Base-by-base conservation (phyloP, 2,888 invertebrate genomes). In the Polymixis flavicincta region DNA sequence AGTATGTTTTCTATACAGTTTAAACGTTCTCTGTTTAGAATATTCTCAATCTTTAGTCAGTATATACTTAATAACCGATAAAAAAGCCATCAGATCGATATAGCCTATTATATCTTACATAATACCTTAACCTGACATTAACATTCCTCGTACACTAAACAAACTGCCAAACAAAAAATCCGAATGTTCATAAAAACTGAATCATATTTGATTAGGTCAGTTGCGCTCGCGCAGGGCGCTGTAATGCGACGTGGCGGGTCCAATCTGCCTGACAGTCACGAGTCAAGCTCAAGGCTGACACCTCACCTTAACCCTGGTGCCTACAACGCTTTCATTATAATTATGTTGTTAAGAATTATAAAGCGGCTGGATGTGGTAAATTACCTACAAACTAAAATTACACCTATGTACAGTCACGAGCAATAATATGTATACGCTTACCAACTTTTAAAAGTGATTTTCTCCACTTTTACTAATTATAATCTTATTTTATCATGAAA, bases 231-330 rank as follows among this genome's bases (percentile, higher is more conserved):
- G 80, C 71, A 66, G 76, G 67, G 80, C 86, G 73, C 74, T 85
- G 88, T 90, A 86, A 88, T 86, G 85, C 84, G 86, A 89, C 82
- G 84, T 90, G 91, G 92, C 90, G 82, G 85, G 78, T 90, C 87
- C 83, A 88, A 89, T 89, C 83, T 79, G 80, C 87, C 73, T 86
- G 88, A 85, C 88, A 92, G 89, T 94, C 93, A 94, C 94, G 92
- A 95, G 94, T 95, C 95, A 95, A 95, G 95, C 95, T 95, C 95
- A 95, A 95, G 95, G 95, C 78, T 85, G 64, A 55, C 0, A 48
- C 55, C 69, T 82, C 66, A 90, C 92, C 92, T 93, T 95, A 93
- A 94, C 92, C 94, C 91, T 92, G 90, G 76, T 81, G 86, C 81
- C 85, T 76, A 89, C 85, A 68, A 48, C 86, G 86, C 88, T 87